Percentiles rank a stretch among this genome's conserved stretches.
These are phyloP conservation scores for Archaeoteleia sp. DNA, from an alignment of 2,888 invertebrate genomes.

Conservation along the genomic window DNA sequence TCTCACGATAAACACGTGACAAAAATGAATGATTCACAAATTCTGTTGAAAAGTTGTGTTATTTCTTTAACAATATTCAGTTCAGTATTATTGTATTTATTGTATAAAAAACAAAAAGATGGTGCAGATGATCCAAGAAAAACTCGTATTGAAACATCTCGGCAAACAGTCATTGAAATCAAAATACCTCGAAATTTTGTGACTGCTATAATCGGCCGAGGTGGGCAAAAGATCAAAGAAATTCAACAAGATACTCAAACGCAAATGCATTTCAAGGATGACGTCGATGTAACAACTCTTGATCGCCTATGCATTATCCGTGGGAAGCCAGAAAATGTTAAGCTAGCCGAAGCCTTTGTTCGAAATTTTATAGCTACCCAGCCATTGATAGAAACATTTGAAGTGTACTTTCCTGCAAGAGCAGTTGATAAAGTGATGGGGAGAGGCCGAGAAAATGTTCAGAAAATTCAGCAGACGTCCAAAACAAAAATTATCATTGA, in stretches of 20 bases:
- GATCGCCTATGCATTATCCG: slow-evolving; percentile 82
- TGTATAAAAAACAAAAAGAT: too few relatives aligned
- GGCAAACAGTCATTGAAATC: not conserved
- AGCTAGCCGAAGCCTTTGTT: slow-evolving; percentile 83
- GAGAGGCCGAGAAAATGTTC: slow-evolving; percentile 82
- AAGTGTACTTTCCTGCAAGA: slow-evolving; percentile 81
- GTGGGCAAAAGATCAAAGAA: slow-evolving; percentile 79
- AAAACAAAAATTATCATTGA: slow-evolving; percentile 84
- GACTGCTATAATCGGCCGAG: too few relatives aligned
- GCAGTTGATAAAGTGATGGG: slow-evolving; percentile 86
- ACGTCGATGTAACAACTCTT: slow-evolving; percentile 74
- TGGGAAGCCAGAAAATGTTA: slow-evolving; percentile 81
- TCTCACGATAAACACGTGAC: too few relatives aligned
- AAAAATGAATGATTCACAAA: too few relatives aligned
- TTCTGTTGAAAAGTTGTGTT: too few relatives aligned
- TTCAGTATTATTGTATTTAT: too few relatives aligned
- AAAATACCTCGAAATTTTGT: too few relatives aligned
- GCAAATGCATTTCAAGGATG: slow-evolving; percentile 76
- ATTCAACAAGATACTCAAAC: slow-evolving; percentile 86
- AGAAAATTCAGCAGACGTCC: slow-evolving; percentile 82
- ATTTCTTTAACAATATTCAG: too few relatives aligned
- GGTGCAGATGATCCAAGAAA: slow-evolving; percentile 45
- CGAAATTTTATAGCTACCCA: slow-evolving; percentile 82
- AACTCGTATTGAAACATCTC: slow-evolving; percentile 58
- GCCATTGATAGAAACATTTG: slow-evolving; percentile 81